Percentiles rank a stretch among this genome's conserved stretches.
These are phyloP conservation scores for Drosophila gunungcola DNA, from an alignment of 1,140 invertebrate genomes.

Conservation along the genomic window DNA sequence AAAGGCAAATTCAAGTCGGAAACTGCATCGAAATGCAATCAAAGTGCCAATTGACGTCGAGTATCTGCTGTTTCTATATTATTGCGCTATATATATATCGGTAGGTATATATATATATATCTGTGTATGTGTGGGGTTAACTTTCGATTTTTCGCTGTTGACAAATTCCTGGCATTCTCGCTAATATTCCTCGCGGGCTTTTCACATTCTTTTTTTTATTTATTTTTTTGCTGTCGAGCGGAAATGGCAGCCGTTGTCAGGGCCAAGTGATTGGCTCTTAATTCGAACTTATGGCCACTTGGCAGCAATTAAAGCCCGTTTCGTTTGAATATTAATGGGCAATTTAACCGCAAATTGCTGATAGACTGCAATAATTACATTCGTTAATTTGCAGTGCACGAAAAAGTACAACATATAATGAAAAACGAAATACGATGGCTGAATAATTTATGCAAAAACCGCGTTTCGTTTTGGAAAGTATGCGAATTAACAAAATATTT, in stretches of 20 bases:
- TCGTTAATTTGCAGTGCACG: conserved; percentile 12
- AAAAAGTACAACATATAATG: neutral
- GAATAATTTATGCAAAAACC: neutral
- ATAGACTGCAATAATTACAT: conserved; percentile 35
- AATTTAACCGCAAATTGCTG: conserved; percentile 40
- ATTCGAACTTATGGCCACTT: conserved; percentile 28
- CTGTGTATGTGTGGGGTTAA: conserved; percentile 21
- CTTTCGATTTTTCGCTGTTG: conserved; percentile 70
- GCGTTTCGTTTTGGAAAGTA: neutral
- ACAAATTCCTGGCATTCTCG: conserved; percentile 73
- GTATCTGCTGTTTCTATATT: conserved; percentile 45
- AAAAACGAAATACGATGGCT: conserved; percentile 9
- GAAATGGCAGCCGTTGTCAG: conserved; percentile 38
- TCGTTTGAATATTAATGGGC: conserved; percentile 40
- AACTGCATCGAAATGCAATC: conserved; percentile 73
- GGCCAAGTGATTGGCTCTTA: conserved; percentile 24
- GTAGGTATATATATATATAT: neutral
- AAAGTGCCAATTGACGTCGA: conserved; percentile 65
- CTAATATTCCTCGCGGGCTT: conserved; percentile 43
- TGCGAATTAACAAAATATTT: neutral
- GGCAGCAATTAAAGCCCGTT: conserved; percentile 26
- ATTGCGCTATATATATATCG: conserved; percentile 16
- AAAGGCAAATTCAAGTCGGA: conserved; percentile 42
- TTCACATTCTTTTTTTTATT: conserved; percentile 28
- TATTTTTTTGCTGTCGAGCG: conserved; percentile 4